Evolutionary conservation across 2,888 invertebrate genomes (phyloP), one percentile per base, ranked within the genome.

Genomic region (Spisula subtruncata): DNA sequence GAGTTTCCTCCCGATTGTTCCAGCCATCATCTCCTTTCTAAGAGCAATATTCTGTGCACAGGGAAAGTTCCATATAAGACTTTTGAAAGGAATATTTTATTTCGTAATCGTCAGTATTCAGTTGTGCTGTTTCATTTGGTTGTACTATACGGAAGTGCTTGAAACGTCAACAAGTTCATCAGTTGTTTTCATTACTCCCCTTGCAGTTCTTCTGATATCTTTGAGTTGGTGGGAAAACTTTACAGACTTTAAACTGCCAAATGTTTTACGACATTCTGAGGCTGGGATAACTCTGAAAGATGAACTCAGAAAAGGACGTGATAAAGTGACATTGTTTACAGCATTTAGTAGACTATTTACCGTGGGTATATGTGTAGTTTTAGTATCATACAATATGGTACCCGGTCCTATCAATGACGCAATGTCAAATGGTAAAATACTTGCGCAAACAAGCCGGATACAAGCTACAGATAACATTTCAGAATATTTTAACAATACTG

Each of bases 191-290:
- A 2, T 75, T 25, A 51, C 75, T 32, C 84, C 87, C 16, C 18
- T 87, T n/a, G 71, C 87, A 0, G 46, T 85, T 46, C 97, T 98
- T 86, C 97, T 99, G 94, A 98, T 98, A 90, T 99, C 99, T 0
- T 97, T 98, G 54, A 98, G 98, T 41, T 99, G 99, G 99, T 99
- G 99, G 99, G 99, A 99, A 97, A 99, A 99, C 97, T 99, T 92
- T 35, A 41, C 88, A 29, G 86, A 86, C 14, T 66, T 86, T 56
- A 84, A 75, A 82, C n/a, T 81, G 51, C 66, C n/a, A 6, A 56
- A 54, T 51, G n/a, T 51, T 29, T 91, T 95, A 54, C 92, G 89
- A n/a, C 87, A 14, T 8, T 20, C 56, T 0, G 35, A 56, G 16
- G 14, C 32, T 18, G 8, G 75, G 2, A 32, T 18, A 32, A 82